Evolutionary conservation across 2,113 vertebrate species (phyloP).

Genomic region (Periophthalmus modestus): DNA sequence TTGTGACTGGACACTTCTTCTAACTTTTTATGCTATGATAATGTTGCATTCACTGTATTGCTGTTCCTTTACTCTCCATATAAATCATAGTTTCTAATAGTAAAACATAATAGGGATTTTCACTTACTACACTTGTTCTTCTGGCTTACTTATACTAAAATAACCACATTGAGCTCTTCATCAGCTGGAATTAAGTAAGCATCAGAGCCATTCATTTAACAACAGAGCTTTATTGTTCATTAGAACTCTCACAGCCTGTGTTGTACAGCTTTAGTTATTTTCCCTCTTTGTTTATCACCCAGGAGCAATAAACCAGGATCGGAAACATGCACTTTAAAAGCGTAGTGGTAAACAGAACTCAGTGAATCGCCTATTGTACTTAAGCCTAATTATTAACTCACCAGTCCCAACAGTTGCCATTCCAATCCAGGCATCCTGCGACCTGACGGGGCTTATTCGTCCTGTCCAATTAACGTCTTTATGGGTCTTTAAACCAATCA

Average conservation of each 20-base stretch:
- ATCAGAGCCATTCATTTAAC: constrained; percentile 27
- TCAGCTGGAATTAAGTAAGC: not conserved
- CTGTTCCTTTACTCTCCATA: not conserved
- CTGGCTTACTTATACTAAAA: not conserved
- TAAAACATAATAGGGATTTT: not conserved
- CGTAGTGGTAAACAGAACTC: constrained; percentile 1
- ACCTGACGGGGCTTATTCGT: constrained; percentile 23
- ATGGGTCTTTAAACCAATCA: constrained; percentile 29
- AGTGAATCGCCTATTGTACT: constrained; percentile 14
- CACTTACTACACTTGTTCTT: not conserved
- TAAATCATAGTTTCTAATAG: too few species aligned
- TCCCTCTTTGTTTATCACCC: constrained; percentile 37
- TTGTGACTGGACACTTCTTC: not conserved
- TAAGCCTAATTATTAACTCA: constrained; percentile 23
- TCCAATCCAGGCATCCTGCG: constrained; percentile 32
- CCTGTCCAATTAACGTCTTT: constrained; percentile 34
- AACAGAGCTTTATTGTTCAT: constrained; percentile 12
- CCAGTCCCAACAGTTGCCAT: constrained; percentile 9
- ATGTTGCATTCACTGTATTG: not conserved
- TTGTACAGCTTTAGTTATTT: constrained; percentile 7
- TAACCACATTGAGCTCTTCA: not conserved
- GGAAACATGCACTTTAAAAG: constrained; percentile 10
- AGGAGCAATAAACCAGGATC: constrained; percentile 22
- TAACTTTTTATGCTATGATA: not conserved
- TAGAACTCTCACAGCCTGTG: constrained; percentile 2